Base-by-base conservation (phyloP, 1,140 invertebrate genomes). In the Samia ricini region DNA sequence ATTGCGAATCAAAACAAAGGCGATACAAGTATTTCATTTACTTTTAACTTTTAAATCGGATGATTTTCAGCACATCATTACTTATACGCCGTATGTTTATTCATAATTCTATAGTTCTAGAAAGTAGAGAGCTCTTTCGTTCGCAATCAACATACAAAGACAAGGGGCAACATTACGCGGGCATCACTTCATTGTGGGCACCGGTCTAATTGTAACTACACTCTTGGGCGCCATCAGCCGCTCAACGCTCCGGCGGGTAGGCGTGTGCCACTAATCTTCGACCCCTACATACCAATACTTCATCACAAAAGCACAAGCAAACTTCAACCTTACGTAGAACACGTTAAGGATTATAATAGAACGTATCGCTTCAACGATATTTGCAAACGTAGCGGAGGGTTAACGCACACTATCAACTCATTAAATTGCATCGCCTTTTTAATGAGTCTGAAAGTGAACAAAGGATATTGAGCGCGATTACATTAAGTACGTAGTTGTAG, bases 341-440 rank as follows among this genome's bases (percentile, higher is more conserved):
- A 22, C 55, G 51, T 57, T 77, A 85, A 66, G 73, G 79, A 61
- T 57, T 52, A 67, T 68, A 69, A 74, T 86, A 54, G 36, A 60
- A 60, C 60, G 66, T 5, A n/a, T 2, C 24, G 5, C 29, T 22
- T 22, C 50, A 56, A 22, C 63, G 56, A 74, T 86, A 86, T 90
- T 83, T 80, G 84, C 83, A 81, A 87, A 88, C 83, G 79, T 80
- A 81, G 86, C 79, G 81, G 75, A 63, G 85, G 85, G 83, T 80
- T 82, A 88, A 90, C 85, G 82, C 88, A 90, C 88, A 90, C 88
- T 90, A 90, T 90, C 88, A 88, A 85, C 82, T 88, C 84, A 88
- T 90, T 90, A 90, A 90, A 90, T 90, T 90, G 88, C 88, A 90
- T 90, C 85, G 85, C 85, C 85, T 90, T 88, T 90, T 90, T 88